A percentile compares a stretch with the other conserved stretches of the same genome.
phyloP scores from a whole-genome alignment of 2,888 invertebrate genomes.

The Eutolmus rufibarbis region DNA sequence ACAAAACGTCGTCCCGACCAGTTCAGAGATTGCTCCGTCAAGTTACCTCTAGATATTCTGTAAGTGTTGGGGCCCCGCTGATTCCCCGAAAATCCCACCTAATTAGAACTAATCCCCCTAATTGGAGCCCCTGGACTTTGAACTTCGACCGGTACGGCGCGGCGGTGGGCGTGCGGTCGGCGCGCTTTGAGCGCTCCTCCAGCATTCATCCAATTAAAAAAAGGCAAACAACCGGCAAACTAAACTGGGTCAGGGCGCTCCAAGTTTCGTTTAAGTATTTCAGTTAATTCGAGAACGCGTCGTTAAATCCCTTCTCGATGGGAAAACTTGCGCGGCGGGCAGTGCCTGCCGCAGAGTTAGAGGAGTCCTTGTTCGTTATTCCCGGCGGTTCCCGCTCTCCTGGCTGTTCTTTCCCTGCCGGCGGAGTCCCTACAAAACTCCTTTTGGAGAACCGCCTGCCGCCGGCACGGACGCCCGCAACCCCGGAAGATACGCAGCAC shows the following conservation, averaged over 20 bases:
- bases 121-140: neutral
- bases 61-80: constrained; percentile 48
- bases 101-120: neutral
- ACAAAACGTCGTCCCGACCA: constrained; percentile 52
- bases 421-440: neutral
- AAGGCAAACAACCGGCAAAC: neutral
- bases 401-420: neutral
- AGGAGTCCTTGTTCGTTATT: neutral
- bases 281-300: neutral
- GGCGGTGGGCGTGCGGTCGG: neutral
- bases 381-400: neutral
- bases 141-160: neutral
- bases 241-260: neutral
- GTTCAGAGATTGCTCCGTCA: constrained; percentile 62
- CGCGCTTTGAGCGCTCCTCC: neutral
- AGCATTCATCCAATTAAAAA: neutral
- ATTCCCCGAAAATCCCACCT: neutral
- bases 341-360: neutral
- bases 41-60: constrained; percentile 63
- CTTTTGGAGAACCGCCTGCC: neutral
- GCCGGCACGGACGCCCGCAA: neutral
- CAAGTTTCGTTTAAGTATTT: neutral
- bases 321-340: neutral
- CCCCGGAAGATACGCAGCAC: neutral
- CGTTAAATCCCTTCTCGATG: constrained; percentile 2